phyloP scores from a whole-genome alignment of 1,140 invertebrate genomes.

The Calosoma granatense region DNA sequence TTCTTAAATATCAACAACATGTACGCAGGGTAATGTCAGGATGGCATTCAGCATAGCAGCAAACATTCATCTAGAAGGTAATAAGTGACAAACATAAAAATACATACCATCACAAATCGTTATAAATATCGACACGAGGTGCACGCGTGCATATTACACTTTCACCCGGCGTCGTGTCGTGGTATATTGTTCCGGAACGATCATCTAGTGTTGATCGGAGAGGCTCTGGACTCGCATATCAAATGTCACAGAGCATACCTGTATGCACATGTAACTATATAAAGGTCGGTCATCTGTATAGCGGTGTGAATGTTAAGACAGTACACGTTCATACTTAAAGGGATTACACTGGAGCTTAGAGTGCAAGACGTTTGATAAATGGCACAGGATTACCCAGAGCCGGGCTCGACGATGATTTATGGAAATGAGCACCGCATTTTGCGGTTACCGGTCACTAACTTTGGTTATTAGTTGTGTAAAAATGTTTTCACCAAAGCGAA shows the following conservation, averaged over 20 bases:
- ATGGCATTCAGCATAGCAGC: neutral
- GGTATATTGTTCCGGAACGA: too few relatives aligned
- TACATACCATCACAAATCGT: neutral
- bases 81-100: neutral
- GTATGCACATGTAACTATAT: too few relatives aligned
- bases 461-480: neutral
- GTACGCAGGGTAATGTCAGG: neutral
- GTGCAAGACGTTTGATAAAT: neutral
- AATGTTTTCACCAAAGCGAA: neutral
- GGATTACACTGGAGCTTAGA: neutral
- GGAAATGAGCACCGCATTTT: neutral
- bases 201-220: too few relatives aligned
- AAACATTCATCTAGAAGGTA: neutral
- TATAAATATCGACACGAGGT: neutral
- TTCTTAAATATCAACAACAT: too few relatives aligned
- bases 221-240: too few relatives aligned
- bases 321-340: neutral
- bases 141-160: neutral
- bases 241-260: neutral
- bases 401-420: neutral
- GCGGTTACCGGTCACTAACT: neutral
- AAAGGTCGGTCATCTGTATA: neutral
- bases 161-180: neutral
- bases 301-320: neutral
- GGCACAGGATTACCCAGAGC: neutral